These are phyloP conservation scores for Puntigrus tetrazona DNA, from an alignment of 2,113 vertebrate genomes.

Conservation along the genomic window DNA sequence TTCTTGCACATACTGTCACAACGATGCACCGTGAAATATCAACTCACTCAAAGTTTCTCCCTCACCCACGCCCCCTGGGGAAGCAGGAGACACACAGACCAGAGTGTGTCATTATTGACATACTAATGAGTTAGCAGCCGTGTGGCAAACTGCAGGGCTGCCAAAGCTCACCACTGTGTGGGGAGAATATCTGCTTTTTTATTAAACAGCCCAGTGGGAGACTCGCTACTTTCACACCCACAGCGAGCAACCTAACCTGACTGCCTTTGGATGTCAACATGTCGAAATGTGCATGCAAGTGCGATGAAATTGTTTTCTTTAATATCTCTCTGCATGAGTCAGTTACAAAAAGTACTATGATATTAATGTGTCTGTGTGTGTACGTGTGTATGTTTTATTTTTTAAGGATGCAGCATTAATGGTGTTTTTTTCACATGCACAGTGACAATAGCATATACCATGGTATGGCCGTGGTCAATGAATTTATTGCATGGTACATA, in stretches of 20 bases:
- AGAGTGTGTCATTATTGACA: slow-evolving; percentile 38
- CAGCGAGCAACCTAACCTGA: slow-evolving; percentile 15
- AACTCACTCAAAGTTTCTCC: slow-evolving; percentile 24
- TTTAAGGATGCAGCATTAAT: background rate
- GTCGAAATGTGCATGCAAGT: slow-evolving; percentile 3
- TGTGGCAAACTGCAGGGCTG: slow-evolving; percentile 5
- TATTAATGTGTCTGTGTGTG: background rate
- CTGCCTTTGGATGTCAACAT: slow-evolving; percentile 18
- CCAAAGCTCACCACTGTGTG: slow-evolving; percentile 12
- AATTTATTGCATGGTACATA: background rate
- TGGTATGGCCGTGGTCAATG: background rate
- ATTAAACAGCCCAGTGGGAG: slow-evolving; percentile 46
- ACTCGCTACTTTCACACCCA: slow-evolving; percentile 19
- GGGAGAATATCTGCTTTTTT: slow-evolving; percentile 39
- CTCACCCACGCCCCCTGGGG: background rate
- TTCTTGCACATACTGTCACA: slow-evolving; percentile 15
- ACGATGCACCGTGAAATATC: background rate
- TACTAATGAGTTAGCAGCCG: slow-evolving; percentile 32
- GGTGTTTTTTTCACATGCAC: background rate
- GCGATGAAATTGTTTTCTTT: background rate
- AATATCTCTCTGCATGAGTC: background rate
- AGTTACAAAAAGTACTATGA: background rate
- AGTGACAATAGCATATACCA: background rate
- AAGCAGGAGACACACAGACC: slow-evolving; percentile 12
- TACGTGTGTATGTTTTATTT: no score